phyloP scores from a whole-genome alignment of 23 tunicate species.

The Trididemnum nubilum region DNA sequence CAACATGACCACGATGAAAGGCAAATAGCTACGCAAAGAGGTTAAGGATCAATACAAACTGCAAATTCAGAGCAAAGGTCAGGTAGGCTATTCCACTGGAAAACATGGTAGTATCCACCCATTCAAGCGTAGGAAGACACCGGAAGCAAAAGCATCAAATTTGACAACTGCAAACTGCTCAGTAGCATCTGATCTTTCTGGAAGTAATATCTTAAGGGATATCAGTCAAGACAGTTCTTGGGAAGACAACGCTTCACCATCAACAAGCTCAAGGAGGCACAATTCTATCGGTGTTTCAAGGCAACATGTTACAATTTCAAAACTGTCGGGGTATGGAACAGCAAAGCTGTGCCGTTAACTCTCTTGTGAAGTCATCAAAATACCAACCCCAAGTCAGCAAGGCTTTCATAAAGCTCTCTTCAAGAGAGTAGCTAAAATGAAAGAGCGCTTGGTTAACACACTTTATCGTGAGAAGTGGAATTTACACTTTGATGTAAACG shows the following conservation, averaged over 20 bases:
- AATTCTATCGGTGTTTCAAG: background rate
- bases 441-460: conserved; percentile 17
- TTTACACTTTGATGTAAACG: conserved; percentile 12
- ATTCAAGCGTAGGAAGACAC: conserved; percentile 14
- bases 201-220: background rate
- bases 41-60: background rate
- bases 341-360: conserved; percentile 4
- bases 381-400: conserved; percentile 14
- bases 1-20: conserved; percentile 7
- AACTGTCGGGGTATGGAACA: background rate
- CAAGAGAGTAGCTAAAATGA: conserved; percentile 15
- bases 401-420: conserved; percentile 9
- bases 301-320: conserved; percentile 14
- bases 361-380: conserved; percentile 8
- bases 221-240: conserved; percentile 9
- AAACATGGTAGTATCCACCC: conserved; percentile 18
- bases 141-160: conserved; percentile 16
- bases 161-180: background rate
- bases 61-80: conserved; percentile 18
- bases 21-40: conserved; percentile 9
- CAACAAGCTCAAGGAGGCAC: conserved; percentile 10
- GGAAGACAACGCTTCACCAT: conserved; percentile 2
- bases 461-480: conserved; percentile 12
- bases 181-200: conserved; percentile 4
- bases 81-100: conserved; percentile 17